Percentiles rank a stretch among this genome's conserved stretches.
These are phyloP conservation scores for Furcifer pardalis DNA, from an alignment of 2,797 vertebrate species.

Conservation along the genomic window DNA sequence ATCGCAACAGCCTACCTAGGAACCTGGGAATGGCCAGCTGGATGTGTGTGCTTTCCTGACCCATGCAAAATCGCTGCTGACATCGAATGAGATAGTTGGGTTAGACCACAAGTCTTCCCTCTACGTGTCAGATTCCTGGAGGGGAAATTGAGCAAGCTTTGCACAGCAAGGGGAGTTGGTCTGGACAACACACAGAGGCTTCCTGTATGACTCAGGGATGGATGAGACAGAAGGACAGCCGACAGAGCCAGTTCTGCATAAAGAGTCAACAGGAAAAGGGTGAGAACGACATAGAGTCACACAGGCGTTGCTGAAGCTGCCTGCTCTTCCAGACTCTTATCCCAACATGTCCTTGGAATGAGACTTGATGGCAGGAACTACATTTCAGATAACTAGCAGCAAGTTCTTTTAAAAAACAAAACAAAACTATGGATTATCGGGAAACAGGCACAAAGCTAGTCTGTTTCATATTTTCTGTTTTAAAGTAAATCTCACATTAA, in stretches of 20 bases:
- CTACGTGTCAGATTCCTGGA: not conserved
- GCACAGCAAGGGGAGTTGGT: not conserved
- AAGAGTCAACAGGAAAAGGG: constrained; percentile 5
- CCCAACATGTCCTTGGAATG: not conserved
- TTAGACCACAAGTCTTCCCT: not conserved
- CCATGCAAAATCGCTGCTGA: not conserved
- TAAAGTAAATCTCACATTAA: too few relatives aligned
- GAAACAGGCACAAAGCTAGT: too few relatives aligned
- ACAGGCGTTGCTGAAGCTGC: not conserved
- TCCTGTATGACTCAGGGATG: constrained; percentile 16
- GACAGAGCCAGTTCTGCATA: constrained; percentile 1
- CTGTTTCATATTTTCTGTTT: too few relatives aligned
- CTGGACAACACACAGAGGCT: not conserved
- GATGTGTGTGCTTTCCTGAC: not conserved
- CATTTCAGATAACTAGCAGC: too few relatives aligned
- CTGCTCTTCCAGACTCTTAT: not conserved
- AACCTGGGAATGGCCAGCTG: not conserved
- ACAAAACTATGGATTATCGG: too few relatives aligned
- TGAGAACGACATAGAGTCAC: constrained; percentile 21
- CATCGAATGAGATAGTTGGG: not conserved
- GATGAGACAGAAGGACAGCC: constrained; percentile 1
- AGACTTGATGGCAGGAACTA: not conserved
- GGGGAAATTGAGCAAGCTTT: constrained; percentile 14
- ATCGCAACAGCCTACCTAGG: not conserved
- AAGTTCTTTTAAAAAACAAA: too few relatives aligned